These are phyloP conservation scores for Rhinella marina DNA, from an alignment of 2,797 vertebrate species.

Conservation along the genomic window DNA sequence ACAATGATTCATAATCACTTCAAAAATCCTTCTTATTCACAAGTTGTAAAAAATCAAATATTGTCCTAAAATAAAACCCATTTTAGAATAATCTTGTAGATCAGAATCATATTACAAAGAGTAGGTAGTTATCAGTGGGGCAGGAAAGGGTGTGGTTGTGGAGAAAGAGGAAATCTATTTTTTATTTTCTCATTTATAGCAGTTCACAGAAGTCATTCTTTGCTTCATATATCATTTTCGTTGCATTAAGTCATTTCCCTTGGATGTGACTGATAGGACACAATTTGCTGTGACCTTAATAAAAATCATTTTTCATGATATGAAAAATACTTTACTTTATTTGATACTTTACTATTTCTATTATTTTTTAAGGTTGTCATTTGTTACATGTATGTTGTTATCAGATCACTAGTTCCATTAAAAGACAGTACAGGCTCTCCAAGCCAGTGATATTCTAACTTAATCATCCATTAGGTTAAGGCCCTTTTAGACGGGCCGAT, in stretches of 20 bases:
- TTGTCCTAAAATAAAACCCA: not conserved
- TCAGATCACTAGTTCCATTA: not conserved
- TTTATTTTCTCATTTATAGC: not conserved
- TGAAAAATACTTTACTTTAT: no score
- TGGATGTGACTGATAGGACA: not conserved
- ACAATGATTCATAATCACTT: not conserved
- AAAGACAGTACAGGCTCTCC: conserved; percentile 25
- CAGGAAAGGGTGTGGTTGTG: not conserved
- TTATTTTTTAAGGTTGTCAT: conserved; percentile 42
- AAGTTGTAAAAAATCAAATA: not conserved
- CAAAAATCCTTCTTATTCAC: not conserved
- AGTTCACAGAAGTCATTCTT: not conserved
- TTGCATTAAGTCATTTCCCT: not conserved
- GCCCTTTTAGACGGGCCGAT: no score
- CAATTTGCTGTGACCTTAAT: not conserved
- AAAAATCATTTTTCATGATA: not conserved
- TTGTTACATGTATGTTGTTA: conserved; percentile 14
- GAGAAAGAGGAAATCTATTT: not conserved
- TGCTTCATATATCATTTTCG: not conserved
- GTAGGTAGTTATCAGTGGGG: not conserved
- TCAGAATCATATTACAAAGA: not conserved
- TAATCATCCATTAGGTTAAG: conserved; percentile 43
- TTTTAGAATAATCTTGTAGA: not conserved
- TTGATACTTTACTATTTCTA: conserved; percentile 21
- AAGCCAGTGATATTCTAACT: conserved; percentile 11